Percentiles rank a stretch among this genome's conserved stretches.
Conservation (phyloP, 1,140 invertebrate species). For the Colletes gigas region DNA sequence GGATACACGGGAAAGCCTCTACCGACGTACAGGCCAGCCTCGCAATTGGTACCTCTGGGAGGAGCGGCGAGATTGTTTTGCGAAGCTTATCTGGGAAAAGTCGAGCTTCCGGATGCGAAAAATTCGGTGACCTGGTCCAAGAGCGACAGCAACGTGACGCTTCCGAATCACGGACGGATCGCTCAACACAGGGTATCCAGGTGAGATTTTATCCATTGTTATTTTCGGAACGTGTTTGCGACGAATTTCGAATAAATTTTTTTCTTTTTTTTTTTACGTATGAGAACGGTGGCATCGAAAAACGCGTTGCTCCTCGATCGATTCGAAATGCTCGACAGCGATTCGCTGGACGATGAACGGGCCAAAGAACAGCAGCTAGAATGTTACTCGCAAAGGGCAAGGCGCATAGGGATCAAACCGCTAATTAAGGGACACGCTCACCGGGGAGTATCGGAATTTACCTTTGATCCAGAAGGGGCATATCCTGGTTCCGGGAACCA, state of each 20-base stretch:
- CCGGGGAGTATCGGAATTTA: constrained; percentile 10
- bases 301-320: too few relatives aligned
- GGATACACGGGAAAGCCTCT: constrained; percentile 80
- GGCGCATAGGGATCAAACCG: neutral
- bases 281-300: too few relatives aligned
- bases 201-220: constrained; percentile 75
- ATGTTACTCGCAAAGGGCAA: too few relatives aligned
- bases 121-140: constrained; percentile 86
- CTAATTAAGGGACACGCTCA: constrained; percentile 32
- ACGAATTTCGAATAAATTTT: too few relatives aligned
- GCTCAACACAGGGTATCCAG: constrained; percentile 80
- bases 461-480: constrained; percentile 14
- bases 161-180: constrained; percentile 76
- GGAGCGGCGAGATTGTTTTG: constrained; percentile 85
- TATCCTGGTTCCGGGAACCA: neutral
- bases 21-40: constrained; percentile 79
- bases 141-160: constrained; percentile 81
- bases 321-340: too few relatives aligned
- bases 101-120: constrained; percentile 86
- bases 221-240: too few relatives aligned
- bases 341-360: neutral
- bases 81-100: constrained; percentile 88
- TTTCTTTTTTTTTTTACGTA: too few relatives aligned
- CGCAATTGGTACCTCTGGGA: constrained; percentile 81
- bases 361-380: neutral